Evolutionary conservation across 2,888 invertebrate species (phyloP).

Genomic region (Cepaea hortensis): DNA sequence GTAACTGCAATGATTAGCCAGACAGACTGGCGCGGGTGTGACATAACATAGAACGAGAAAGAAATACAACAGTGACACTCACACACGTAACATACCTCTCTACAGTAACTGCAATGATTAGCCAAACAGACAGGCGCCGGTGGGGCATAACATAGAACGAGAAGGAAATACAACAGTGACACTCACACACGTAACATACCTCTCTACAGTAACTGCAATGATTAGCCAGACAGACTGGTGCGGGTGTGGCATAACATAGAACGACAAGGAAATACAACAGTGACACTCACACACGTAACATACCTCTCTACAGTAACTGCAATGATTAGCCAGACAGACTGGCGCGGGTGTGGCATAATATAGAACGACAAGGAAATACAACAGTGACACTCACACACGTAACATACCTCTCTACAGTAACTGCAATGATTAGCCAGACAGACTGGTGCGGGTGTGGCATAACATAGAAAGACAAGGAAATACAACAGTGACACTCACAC

Average conservation of each 20-base stretch:
- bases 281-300: neutral
- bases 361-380: neutral
- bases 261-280: neutral
- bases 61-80: neutral
- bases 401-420: constrained; percentile 66
- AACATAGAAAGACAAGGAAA: neutral
- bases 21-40: constrained; percentile 57
- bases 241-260: neutral
- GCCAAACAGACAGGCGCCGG: constrained; percentile 68
- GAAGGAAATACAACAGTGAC: neutral
- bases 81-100: constrained; percentile 53
- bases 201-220: constrained; percentile 73
- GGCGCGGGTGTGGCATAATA: too few relatives aligned
- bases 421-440: constrained; percentile 74
- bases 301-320: constrained; percentile 71
- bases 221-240: constrained; percentile 74
- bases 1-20: constrained; percentile 75
- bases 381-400: neutral
- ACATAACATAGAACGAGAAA: neutral
- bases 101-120: constrained; percentile 73
- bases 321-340: constrained; percentile 74
- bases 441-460: constrained; percentile 57
- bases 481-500: neutral
- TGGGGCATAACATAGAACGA: neutral
- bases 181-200: neutral